Base-by-base conservation (phyloP, 1,140 invertebrate genomes). In the Zaprionus davidi region DNA sequence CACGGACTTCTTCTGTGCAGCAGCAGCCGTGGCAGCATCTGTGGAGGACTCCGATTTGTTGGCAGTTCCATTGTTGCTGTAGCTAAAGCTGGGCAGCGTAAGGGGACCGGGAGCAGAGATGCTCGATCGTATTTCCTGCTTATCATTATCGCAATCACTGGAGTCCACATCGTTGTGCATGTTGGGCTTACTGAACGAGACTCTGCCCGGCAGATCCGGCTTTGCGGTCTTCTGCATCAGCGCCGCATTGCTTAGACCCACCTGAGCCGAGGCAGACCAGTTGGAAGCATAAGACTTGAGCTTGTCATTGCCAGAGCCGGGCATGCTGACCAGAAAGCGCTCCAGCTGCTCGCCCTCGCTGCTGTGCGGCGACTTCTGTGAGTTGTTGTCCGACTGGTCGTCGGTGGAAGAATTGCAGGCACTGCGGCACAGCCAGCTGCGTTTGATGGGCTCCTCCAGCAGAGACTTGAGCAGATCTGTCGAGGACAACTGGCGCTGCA, bases 131-230 rank as follows among this genome's bases (percentile, higher is more conserved):
- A 65, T 5, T 17, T 82, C 78, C 65, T 90, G 85, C 28, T 83
- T 92, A 28, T 92, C 90, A 49, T 92, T 90, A 7, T 92, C 91
- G 58, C 87, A 87, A 58, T 93, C 92, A 58, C 91, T 93, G 34
- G 86, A 91, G 68, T 87, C 87, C 22, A 79, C n/a, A 20, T 92
- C 83, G 41, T 71, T 36, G 7, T 76, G 68, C 69, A 79, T 77
- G 26, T 79, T 84, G 3, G 87, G 80, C 53, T 92, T 92, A 34
- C 81, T 82, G 57, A 93, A 93, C 15, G 92, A 93, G 2, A 92
- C 92, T 24, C 92, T 70, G 1, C 92, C 92, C 1, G 90, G 92
- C 49, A 93, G 77, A 84, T 93, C 90, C 1, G 90, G 87, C 63
- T 92, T 93, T 49, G 67, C 78, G 0, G 77, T 76, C 34, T 79